A percentile compares a stretch with the other conserved stretches of the same genome.
These are phyloP conservation scores for Drosophila kokeensis DNA, from an alignment of 2,888 invertebrate species.

Conservation along the genomic window DNA sequence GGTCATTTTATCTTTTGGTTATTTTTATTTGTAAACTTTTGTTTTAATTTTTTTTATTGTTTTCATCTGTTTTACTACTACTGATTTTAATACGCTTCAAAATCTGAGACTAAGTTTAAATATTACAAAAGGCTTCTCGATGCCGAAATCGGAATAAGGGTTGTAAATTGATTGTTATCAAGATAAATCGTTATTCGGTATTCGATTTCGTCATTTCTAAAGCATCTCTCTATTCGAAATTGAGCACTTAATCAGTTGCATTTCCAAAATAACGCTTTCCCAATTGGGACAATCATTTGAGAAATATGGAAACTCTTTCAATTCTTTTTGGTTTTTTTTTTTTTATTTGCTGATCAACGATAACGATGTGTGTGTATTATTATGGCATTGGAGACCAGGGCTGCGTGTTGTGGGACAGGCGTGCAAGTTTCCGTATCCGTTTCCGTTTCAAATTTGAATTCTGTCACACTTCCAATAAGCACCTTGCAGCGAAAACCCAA, in stretches of 20 bases:
- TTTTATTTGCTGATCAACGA: constrained; percentile 15
- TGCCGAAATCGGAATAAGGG: neutral
- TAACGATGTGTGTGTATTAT: constrained; percentile 39
- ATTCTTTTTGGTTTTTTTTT: neutral
- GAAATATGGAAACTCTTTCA: neutral
- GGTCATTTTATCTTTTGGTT: constrained; percentile 2
- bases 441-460: constrained; percentile 77
- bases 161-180: neutral
- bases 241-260: neutral
- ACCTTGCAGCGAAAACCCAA: constrained; percentile 44
- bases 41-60: neutral
- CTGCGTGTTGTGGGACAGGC: constrained; percentile 68
- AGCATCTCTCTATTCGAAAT: neutral
- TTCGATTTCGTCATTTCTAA: neutral
- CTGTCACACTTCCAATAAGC: constrained; percentile 76
- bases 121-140: constrained; percentile 5
- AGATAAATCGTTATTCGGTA: neutral
- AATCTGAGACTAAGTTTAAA: neutral
- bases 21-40: neutral
- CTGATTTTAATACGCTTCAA: neutral
- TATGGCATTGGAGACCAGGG: constrained; percentile 26
- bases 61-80: neutral
- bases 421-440: constrained; percentile 59
- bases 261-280: neutral
- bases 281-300: neutral